phyloP scores from a whole-genome alignment of 2,113 vertebrate species.

The Aythya baeri region DNA sequence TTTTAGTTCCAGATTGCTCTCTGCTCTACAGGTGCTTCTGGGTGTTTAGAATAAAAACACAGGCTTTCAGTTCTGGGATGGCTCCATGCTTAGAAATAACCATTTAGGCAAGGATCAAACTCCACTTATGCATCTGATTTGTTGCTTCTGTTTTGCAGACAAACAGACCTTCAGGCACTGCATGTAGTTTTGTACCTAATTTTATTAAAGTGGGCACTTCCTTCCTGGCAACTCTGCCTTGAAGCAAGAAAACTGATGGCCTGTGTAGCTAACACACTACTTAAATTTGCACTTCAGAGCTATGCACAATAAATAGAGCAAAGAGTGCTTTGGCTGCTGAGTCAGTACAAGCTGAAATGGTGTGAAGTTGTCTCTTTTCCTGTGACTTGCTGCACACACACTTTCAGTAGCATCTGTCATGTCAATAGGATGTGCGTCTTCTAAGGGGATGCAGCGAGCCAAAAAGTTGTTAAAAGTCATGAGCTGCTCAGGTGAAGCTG shows the following conservation, averaged over 20 bases:
- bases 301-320: background rate
- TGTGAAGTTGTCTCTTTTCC: background rate
- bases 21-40: background rate
- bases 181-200: background rate
- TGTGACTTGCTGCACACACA: background rate
- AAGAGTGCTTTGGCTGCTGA: background rate
- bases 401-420: background rate
- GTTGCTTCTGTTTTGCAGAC: background rate
- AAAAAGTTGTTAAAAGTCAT: background rate
- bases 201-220: background rate
- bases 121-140: background rate
- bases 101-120: background rate
- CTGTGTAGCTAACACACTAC: rapidly evolving
- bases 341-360: background rate
- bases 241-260: background rate
- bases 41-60: rapidly evolving
- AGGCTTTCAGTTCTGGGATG: background rate
- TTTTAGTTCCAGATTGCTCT: background rate
- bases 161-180: background rate
- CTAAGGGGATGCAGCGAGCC: rapidly evolving
- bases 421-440: rapidly evolving
- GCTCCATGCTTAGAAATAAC: background rate
- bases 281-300: background rate
- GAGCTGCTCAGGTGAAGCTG: background rate
- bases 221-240: background rate